Evolutionary conservation across 2,113 vertebrate genomes (phyloP).

Genomic region (Kryptolebias marmoratus): DNA sequence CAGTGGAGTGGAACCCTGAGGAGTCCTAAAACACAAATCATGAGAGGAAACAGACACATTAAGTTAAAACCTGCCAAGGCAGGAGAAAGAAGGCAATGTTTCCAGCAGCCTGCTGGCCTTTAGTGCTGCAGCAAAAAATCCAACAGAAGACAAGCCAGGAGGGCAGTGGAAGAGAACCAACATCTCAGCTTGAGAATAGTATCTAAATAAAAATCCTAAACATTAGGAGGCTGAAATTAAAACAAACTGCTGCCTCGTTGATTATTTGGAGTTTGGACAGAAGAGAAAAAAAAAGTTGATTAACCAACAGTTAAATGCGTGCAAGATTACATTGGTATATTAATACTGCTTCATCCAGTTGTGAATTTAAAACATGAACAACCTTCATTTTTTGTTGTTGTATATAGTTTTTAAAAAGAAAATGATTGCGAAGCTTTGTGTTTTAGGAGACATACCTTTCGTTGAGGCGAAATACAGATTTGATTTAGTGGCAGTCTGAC

Average conservation of each 20-base stretch:
- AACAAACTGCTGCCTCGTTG: neutral
- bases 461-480: constrained; percentile 4
- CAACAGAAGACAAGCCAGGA: neutral
- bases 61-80: constrained; percentile 25
- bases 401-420: constrained; percentile 31
- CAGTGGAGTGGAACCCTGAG: constrained; percentile 27
- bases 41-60: constrained; percentile 58
- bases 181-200: neutral
- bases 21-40: constrained; percentile 52
- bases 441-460: constrained; percentile 20
- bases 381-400: neutral
- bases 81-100: constrained; percentile 49
- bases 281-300: neutral
- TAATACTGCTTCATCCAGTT: too few relatives aligned
- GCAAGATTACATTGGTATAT: too few relatives aligned
- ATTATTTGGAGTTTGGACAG: constrained; percentile 7
- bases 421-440: constrained; percentile 13
- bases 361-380: neutral
- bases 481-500: constrained; percentile 11
- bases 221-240: neutral
- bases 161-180: neutral
- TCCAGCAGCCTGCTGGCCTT: constrained; percentile 41
- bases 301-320: too few relatives aligned
- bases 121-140: neutral
- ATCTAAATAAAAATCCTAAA: constrained; percentile 5